These are phyloP conservation scores for Brachionus manjavacas DNA, from an alignment of 1,140 invertebrate species.

Conservation along the genomic window DNA sequence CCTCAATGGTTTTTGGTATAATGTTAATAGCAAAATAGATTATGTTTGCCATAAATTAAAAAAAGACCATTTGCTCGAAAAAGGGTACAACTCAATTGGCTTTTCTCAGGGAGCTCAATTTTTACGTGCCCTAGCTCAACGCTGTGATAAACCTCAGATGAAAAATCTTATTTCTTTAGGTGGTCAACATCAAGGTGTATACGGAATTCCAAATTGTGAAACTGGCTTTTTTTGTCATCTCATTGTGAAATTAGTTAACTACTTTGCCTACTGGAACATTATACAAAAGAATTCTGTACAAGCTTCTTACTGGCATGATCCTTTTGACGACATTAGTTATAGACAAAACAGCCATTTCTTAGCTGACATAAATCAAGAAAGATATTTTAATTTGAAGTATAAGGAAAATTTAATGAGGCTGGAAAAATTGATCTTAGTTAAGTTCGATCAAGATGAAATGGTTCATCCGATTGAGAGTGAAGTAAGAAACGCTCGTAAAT, in stretches of 20 bases:
- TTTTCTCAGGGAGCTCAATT: constrained; percentile 27
- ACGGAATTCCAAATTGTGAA: constrained; percentile 63
- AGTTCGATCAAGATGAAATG: constrained; percentile 83
- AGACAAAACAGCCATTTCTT: constrained; percentile 78
- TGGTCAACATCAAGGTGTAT: constrained; percentile 93
- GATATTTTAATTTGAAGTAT: constrained; percentile 62
- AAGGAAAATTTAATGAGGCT: constrained; percentile 72
- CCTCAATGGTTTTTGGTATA: not conserved
- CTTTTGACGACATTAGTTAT: constrained; percentile 67
- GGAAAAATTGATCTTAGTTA: constrained; percentile 82
- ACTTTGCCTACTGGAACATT: constrained; percentile 71
- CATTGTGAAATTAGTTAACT: constrained; percentile 72
- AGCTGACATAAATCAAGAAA: constrained; percentile 94
- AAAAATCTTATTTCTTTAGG: constrained; percentile 85
- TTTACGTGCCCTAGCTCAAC: constrained; percentile 79
- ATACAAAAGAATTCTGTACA: constrained; percentile 66
- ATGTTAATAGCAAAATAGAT: not conserved
- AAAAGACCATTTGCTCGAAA: not conserved
- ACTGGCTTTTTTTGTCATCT: constrained; percentile 70
- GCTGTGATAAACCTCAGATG: constrained; percentile 77
- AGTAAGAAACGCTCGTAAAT: constrained; percentile 38
- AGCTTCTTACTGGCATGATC: constrained; percentile 98
- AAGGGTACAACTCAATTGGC: not conserved
- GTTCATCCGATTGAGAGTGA: constrained; percentile 81
- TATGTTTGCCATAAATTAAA: not conserved